Conservation (phyloP, 2,888 invertebrate species). For the Cyaniris semiargus region DNA sequence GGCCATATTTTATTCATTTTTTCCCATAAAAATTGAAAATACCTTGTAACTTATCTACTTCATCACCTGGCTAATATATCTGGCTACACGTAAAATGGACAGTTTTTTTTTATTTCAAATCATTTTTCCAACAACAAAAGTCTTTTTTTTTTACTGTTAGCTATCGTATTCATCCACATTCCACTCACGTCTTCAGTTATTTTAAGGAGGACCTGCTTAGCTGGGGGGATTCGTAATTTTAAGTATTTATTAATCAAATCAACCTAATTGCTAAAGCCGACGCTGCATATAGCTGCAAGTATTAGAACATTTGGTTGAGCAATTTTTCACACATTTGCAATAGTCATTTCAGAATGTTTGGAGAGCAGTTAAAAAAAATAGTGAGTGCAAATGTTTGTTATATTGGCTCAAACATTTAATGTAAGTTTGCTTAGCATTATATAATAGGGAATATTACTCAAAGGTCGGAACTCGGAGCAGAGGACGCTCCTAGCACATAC, state of each 20-base stretch:
- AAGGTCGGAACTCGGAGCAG: no score
- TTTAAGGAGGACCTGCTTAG: background rate
- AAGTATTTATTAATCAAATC: background rate
- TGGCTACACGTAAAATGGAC: no score
- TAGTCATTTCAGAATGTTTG: background rate
- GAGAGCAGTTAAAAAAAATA: background rate
- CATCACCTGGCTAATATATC: no score
- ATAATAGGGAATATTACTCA: background rate
- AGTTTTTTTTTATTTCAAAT: no score
- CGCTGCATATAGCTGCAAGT: conserved; percentile 24
- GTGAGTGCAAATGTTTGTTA: background rate
- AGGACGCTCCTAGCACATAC: no score
- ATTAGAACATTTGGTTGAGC: background rate
- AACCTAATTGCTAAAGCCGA: background rate
- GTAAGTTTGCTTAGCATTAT: background rate
- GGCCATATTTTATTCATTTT: no score
- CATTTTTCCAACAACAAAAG: no score
- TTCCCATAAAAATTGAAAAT: no score
- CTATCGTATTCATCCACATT: no score
- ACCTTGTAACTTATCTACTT: no score
- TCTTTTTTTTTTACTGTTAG: no score
- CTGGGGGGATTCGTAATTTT: background rate
- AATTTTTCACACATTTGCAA: background rate
- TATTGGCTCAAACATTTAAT: background rate
- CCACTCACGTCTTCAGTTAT: background rate